A percentile compares a stretch with the other conserved stretches of the same genome.
Conservation (phyloP, 2,113 vertebrate species). For the Nannobrachium achirus region DNA sequence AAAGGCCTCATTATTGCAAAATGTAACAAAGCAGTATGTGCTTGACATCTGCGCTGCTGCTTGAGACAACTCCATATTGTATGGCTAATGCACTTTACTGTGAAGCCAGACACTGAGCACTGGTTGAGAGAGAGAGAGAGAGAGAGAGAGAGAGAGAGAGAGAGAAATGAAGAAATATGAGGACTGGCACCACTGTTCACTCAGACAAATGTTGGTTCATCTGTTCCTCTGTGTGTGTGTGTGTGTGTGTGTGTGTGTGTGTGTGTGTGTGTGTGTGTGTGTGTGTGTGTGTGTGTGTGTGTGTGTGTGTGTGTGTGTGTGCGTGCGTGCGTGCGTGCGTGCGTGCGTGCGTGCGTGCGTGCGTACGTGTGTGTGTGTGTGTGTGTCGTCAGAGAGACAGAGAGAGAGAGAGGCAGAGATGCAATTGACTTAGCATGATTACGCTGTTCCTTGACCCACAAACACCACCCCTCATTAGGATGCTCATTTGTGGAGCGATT, state of each 20-base stretch:
- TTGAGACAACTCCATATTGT: conserved; percentile 67
- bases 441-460: conserved; percentile 75
- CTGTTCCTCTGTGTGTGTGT: conserved; percentile 46
- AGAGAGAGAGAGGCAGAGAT: conserved; percentile 36
- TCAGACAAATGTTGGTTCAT: conserved; percentile 72
- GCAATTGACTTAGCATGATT: conserved; percentile 77
- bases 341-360: no score
- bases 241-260: no score
- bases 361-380: no score
- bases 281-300: no score
- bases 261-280: no score
- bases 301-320: no score
- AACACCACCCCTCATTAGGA: conserved; percentile 77
- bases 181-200: conserved; percentile 58
- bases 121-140: background rate
- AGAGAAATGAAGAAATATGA: conserved; percentile 68
- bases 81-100: conserved; percentile 67
- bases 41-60: conserved; percentile 65
- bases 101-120: conserved; percentile 58
- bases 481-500: conserved; percentile 77
- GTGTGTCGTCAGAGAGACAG: conserved; percentile 27
- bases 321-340: no score
- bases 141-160: conserved; percentile 21
- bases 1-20: conserved; percentile 1
- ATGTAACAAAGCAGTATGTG: conserved; percentile 40